phyloP scores from a whole-genome alignment of 1,140 invertebrate genomes.

The Plutomurus gul region DNA sequence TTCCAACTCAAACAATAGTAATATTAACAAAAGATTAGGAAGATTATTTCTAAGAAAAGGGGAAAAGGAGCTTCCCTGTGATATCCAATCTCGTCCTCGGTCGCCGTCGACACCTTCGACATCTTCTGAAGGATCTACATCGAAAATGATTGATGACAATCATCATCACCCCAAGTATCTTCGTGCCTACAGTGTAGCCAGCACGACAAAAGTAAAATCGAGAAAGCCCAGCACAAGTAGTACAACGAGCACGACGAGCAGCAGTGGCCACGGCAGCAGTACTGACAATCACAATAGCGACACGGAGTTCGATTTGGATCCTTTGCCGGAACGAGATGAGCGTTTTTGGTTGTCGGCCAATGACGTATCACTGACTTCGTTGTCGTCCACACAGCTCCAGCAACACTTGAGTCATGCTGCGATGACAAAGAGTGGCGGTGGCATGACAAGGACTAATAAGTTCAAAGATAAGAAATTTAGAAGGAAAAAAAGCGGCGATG shows the following conservation, averaged over 20 bases:
- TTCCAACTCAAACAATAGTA: no score
- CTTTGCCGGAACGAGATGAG: slow-evolving; percentile 49
- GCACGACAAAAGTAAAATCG: neutral
- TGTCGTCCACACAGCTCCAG: slow-evolving; percentile 5
- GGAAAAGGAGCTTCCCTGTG: neutral
- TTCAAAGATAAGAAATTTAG: slow-evolving; percentile 27
- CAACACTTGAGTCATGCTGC: slow-evolving; percentile 12
- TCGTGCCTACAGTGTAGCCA: neutral
- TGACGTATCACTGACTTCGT: slow-evolving; percentile 30
- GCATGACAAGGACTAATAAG: slow-evolving; percentile 14
- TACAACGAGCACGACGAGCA: neutral
- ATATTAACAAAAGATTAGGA: slow-evolving; percentile 4
- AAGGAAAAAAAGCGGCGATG: neutral
- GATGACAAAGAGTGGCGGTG: neutral
- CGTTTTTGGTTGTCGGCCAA: slow-evolving; percentile 39
- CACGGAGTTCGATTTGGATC: slow-evolving; percentile 49
- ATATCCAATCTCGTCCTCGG: neutral
- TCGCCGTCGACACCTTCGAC: neutral
- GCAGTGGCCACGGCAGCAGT: slow-evolving; percentile 1
- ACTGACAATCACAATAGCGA: slow-evolving; percentile 40
- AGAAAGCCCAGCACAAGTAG: neutral
- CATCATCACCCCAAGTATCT: neutral
- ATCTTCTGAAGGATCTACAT: neutral
- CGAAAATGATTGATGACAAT: slow-evolving; percentile 11
- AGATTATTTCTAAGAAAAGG: slow-evolving; percentile 3